phyloP scores from a whole-genome alignment of 92 coral and sea anemone genomes.

The Nematostella vectensis region DNA sequence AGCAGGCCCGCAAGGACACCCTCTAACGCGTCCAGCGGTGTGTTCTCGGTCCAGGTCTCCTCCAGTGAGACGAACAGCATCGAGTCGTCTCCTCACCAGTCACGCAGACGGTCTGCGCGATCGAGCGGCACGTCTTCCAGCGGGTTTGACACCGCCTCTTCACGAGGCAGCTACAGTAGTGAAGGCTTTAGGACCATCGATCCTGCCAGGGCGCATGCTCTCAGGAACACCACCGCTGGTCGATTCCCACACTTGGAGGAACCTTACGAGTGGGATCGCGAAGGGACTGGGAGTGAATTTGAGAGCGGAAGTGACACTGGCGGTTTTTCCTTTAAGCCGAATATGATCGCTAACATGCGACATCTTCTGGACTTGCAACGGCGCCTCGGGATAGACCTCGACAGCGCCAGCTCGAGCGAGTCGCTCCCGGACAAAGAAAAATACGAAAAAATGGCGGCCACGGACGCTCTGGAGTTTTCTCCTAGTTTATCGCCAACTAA shows the following conservation, averaged over 20 bases:
- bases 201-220: slow-evolving; percentile 22
- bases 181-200: slow-evolving; percentile 20
- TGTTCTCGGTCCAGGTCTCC: slow-evolving; percentile 64
- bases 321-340: slow-evolving; percentile 20
- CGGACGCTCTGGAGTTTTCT: slow-evolving; percentile 39
- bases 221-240: slow-evolving; percentile 12
- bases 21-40: slow-evolving; percentile 79
- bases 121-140: slow-evolving; percentile 60
- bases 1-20: slow-evolving; percentile 51
- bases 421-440: slow-evolving; percentile 38
- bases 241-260: slow-evolving; percentile 45
- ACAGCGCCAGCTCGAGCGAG: slow-evolving; percentile 52
- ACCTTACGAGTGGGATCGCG: slow-evolving; percentile 78
- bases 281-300: slow-evolving; percentile 53
- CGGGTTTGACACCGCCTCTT: slow-evolving; percentile 30
- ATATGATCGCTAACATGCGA: slow-evolving; percentile 27
- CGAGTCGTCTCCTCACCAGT: slow-evolving; percentile 45
- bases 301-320: slow-evolving; percentile 49
- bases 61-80: slow-evolving; percentile 83
- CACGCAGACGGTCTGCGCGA: slow-evolving; percentile 46
- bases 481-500: slow-evolving; percentile 51
- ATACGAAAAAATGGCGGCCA: slow-evolving; percentile 42
- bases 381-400: slow-evolving; percentile 36
- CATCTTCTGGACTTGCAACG: slow-evolving; percentile 24
- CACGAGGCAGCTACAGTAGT: slow-evolving; percentile 49